Conservation (phyloP, 2,113 vertebrate genomes). For the Oryzias celebensis region DNA sequence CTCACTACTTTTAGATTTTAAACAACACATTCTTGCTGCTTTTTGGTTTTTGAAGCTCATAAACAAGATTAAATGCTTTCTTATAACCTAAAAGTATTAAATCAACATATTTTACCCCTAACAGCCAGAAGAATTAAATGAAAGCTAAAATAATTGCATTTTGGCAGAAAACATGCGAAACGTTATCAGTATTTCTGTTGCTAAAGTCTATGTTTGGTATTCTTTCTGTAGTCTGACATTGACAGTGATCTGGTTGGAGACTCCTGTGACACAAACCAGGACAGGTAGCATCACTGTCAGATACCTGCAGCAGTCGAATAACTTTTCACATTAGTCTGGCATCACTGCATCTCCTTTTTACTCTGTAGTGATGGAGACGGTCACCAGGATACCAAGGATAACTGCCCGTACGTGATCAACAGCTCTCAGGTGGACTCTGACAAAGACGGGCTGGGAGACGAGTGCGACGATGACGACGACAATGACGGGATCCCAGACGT, state of each 20-base stretch:
- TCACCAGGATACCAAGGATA: constrained; percentile 97
- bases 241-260: constrained; percentile 97
- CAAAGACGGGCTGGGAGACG: constrained; percentile 92
- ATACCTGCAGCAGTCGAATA: background rate
- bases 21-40: no score
- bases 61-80: no score
- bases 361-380: constrained; percentile 89
- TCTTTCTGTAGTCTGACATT: constrained; percentile 86
- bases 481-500: constrained; percentile 91
- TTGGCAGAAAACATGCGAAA: no score
- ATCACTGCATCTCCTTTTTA: constrained; percentile 13
- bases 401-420: constrained; percentile 93
- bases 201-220: background rate
- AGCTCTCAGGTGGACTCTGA: constrained; percentile 95
- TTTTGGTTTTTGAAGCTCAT: no score
- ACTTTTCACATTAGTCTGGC: background rate
- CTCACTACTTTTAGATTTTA: no score
- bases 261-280: constrained; percentile 98
- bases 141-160: no score
- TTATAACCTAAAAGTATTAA: no score
- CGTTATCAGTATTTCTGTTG: background rate
- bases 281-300: constrained; percentile 81
- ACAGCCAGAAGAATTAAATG: no score
- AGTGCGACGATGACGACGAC: constrained; percentile 96
- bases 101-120: no score